Evolutionary conservation across 2,888 invertebrate species (phyloP), one percentile per base, ranked within the genome.

Genomic region (Torymus auratus): DNA sequence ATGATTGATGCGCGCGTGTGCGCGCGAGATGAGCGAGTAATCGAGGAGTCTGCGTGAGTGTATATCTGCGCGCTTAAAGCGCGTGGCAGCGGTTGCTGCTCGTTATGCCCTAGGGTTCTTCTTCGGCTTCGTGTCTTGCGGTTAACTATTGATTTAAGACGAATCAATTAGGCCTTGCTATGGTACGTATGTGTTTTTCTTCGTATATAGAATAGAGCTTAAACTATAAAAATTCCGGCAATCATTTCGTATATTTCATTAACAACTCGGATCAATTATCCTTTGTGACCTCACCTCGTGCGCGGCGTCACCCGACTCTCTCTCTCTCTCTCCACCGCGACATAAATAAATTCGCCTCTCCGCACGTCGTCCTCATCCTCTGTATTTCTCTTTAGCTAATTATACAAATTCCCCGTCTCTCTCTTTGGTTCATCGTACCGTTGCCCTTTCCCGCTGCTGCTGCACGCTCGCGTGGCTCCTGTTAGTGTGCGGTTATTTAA

Each of bases 401-500:
- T 78, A 78, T 70, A 78, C 74, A 55, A 78, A 70, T 78, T 69
- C 78, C 60, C 60, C 53, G 52, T 75, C 80, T 73, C 68, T 61
- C 68, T 76, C 70, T 53, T 69, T 20, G 69, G 28, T 65, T 58
- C 78, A 50, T 53, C 28, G 60, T 75, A 61, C 60, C 65, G 60
- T 55, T 65, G 74, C 55, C 72, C 14, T n/a, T 23, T 56, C 7
- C n/a, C 20, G n/a, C 17, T 68, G 17, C 17, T 15, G 56, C 15
- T 64, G 28, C 58, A 41, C 41, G 41, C 41, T 41, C 41, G 41
- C 13, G 41, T n/a, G 64, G 69, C 79, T 74, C 74, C 79, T 64
- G 70, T 62, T 74, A 50, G 77, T 71, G 77, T 71, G 78, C 77
- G 77, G 80, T 80, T 80, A 82, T 82, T 77, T 80, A 82, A 80